phyloP scores from a whole-genome alignment of 1,140 invertebrate species.

The Micrasema minimum region DNA sequence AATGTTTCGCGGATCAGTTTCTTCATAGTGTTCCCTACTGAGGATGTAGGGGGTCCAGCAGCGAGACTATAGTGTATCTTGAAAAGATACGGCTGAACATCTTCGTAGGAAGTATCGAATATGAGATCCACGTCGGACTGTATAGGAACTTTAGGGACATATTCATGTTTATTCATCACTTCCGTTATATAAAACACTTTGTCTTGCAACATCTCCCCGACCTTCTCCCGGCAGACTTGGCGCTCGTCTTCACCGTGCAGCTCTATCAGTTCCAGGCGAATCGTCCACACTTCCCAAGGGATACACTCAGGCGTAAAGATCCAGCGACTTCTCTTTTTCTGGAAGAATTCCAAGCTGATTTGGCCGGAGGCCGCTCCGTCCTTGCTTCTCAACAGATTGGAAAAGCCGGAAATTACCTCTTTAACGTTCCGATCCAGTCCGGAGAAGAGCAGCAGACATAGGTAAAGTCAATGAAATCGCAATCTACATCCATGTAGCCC shows the following conservation, averaged over 20 bases:
- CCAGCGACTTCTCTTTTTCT: conserved; percentile 90
- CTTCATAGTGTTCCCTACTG: conserved; percentile 87
- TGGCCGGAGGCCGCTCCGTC: conserved; percentile 80
- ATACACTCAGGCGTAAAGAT: conserved; percentile 88
- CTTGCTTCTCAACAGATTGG: conserved; percentile 82
- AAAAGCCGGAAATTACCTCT: conserved; percentile 86
- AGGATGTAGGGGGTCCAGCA: conserved; percentile 75
- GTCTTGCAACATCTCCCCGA: conserved; percentile 91
- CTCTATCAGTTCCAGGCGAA: conserved; percentile 88
- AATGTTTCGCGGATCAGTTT: conserved; percentile 91
- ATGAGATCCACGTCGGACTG: conserved; percentile 92
- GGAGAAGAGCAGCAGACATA: conserved; percentile 94
- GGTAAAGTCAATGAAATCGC: conserved; percentile 97
- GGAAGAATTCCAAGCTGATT: conserved; percentile 95
- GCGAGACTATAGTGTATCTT: conserved; percentile 84
- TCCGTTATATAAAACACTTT: conserved; percentile 94
- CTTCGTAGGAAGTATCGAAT: conserved; percentile 91
- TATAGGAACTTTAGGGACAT: conserved; percentile 94
- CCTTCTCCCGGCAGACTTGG: conserved; percentile 86
- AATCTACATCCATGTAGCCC: conserved; percentile 95
- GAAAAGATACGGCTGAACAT: conserved; percentile 96
- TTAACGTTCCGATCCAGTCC: conserved; percentile 79
- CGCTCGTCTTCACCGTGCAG: conserved; percentile 89
- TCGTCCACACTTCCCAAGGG: conserved; percentile 98
- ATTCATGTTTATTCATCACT: conserved; percentile 94